phyloP scores from a whole-genome alignment of 2,888 invertebrate genomes.

The Cerceris ruficornis region DNA sequence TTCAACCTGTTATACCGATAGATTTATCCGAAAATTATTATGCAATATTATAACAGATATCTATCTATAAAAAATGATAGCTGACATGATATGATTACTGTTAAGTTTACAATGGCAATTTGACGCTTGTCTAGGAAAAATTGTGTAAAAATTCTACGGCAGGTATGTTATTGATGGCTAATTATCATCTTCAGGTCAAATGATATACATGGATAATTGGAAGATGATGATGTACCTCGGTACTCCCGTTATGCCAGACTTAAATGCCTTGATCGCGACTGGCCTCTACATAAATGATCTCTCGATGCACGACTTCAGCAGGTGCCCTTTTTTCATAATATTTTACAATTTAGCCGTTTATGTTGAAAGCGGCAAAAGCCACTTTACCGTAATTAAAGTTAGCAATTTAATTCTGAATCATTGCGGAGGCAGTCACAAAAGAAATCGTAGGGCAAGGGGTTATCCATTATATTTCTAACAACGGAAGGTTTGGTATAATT shows the following conservation, averaged over 20 bases:
- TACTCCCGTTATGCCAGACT: slow-evolving; percentile 97
- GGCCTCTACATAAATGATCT: slow-evolving; percentile 98
- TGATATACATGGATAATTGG: slow-evolving; percentile 99
- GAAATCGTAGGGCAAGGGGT: too few relatives aligned
- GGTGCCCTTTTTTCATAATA: slow-evolving; percentile 83
- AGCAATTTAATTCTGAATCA: too few relatives aligned
- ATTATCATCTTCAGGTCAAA: slow-evolving; percentile 88
- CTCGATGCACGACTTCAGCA: slow-evolving; percentile 99
- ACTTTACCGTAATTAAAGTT: background rate
- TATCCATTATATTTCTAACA: too few relatives aligned
- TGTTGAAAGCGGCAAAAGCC: background rate
- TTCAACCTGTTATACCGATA: slow-evolving; percentile 39
- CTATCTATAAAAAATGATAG: too few relatives aligned
- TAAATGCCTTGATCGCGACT: slow-evolving; percentile 95
- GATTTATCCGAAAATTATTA: background rate
- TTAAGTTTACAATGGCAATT: too few relatives aligned
- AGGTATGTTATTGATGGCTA: slow-evolving; percentile 7
- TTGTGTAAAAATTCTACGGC: too few relatives aligned
- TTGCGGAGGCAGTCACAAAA: too few relatives aligned
- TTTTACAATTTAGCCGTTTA: background rate
- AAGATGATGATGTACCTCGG: slow-evolving; percentile 98
- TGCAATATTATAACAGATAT: too few relatives aligned
- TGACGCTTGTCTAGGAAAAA: too few relatives aligned
- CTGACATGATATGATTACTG: too few relatives aligned
- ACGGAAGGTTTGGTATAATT: too few relatives aligned